Percentiles rank a stretch among this genome's conserved stretches.
These are phyloP conservation scores for Microplitis demolitor DNA, from an alignment of 1,140 invertebrate species.

Conservation along the genomic window DNA sequence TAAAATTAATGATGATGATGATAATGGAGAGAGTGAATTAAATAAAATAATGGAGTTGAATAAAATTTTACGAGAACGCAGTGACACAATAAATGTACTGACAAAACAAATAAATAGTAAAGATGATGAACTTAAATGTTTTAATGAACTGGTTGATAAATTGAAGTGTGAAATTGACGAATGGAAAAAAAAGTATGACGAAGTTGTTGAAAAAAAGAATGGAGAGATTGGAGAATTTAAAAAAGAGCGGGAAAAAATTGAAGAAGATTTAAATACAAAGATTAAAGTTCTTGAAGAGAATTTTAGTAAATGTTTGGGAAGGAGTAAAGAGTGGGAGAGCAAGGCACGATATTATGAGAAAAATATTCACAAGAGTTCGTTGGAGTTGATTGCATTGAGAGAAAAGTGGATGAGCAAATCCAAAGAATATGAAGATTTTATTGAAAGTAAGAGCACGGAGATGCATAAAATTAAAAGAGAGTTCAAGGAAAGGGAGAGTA, in stretches of 20 bases:
- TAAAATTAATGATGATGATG: background rate
- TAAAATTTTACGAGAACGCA: conserved; percentile 44
- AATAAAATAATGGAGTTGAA: conserved; percentile 44
- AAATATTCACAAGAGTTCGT: conserved; percentile 39
- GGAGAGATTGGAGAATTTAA: conserved; percentile 34
- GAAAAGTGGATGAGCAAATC: conserved; percentile 39
- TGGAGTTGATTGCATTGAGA: conserved; percentile 36
- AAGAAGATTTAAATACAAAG: conserved; percentile 35
- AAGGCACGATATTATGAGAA: conserved; percentile 39
- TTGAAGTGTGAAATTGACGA: conserved; percentile 35
- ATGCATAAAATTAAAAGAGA: conserved; percentile 41
- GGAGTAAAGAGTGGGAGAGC: conserved; percentile 42
- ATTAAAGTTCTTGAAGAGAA: conserved; percentile 40
- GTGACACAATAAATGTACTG: conserved; percentile 39
- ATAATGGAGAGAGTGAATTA: background rate
- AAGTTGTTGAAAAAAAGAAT: conserved; percentile 28
- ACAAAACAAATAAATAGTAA: conserved; percentile 39
- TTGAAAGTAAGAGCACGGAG: conserved; percentile 42
- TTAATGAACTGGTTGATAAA: conserved; percentile 28
- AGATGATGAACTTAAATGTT: conserved; percentile 29
- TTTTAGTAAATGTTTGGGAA: conserved; percentile 26
- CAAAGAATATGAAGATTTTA: conserved; percentile 44
- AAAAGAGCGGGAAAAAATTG: conserved; percentile 30
- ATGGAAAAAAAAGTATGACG: conserved; percentile 35
- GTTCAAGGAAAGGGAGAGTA: conserved; percentile 44